Conservation (phyloP, 2,797 vertebrate genomes). For the Diplodus sargus region DNA sequence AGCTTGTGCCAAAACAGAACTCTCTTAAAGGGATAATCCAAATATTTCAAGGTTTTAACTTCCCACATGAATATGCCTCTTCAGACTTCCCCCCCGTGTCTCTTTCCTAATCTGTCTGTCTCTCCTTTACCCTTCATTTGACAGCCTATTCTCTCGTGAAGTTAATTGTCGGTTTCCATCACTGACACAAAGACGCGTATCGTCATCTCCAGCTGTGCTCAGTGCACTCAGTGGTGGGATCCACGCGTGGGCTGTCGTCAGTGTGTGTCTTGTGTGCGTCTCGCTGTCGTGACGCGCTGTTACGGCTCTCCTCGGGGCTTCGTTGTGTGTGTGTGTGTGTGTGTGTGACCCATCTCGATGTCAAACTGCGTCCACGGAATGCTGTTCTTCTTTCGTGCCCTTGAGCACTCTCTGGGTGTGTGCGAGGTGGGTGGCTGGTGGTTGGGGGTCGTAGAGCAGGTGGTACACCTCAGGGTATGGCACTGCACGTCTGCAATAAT, state of each 20-base stretch:
- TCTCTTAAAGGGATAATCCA: too few species aligned
- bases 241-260: slow-evolving; percentile 37
- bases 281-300: slow-evolving; percentile 42
- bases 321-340: slow-evolving; percentile 45
- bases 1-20: too few species aligned
- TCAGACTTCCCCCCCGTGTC: not conserved
- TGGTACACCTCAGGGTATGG: slow-evolving; percentile 58
- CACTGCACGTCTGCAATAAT: slow-evolving; percentile 44
- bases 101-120: not conserved
- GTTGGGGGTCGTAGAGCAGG: slow-evolving; percentile 61
- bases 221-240: slow-evolving; percentile 6
- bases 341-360: slow-evolving; percentile 52
- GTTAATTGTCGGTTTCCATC: slow-evolving; percentile 69
- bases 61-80: not conserved
- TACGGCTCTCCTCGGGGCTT: slow-evolving; percentile 60
- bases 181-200: slow-evolving; percentile 44
- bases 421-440: slow-evolving; percentile 49
- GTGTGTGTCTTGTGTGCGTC: slow-evolving; percentile 27
- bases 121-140: slow-evolving; percentile 37
- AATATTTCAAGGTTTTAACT: too few species aligned
- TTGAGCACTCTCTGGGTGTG: slow-evolving; percentile 38
- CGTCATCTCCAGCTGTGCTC: slow-evolving; percentile 61
- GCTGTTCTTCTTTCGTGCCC: slow-evolving; percentile 52
- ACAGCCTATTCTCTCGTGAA: slow-evolving; percentile 29
- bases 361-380: slow-evolving; percentile 51